Base-by-base conservation (phyloP, 2,113 vertebrate species). In the Erpornis zantholeuca region DNA sequence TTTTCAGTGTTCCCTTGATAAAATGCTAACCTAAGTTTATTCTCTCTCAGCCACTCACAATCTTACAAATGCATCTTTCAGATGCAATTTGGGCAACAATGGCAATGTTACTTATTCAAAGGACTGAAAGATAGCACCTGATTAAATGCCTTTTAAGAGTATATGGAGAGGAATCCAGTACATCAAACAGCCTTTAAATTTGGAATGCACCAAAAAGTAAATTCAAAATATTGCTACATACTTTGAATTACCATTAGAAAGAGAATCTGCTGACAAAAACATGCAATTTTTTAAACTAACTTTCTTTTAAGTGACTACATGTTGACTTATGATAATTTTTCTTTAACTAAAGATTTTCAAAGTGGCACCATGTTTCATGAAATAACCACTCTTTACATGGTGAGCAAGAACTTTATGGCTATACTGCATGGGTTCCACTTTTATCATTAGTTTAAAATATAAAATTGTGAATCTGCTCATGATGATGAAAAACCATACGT, bases 51-150 rank as follows among this genome's bases (percentile, higher is more conserved):
- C 49, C 47, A 35, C 17, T 65, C 44, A 40, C 47, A 82, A 52
- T 96, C 89, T 94, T 61, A 85, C 53, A 84, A n/a, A 65, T 77
- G 76, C 87, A 86, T 95, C 95, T 92, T 96, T 96, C 91, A 95
- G 36, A 38, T 78, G 66, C 49, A 91, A 73, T 87, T 88, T 53
- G n/a, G 44, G 52, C 18, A 84, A 70, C 64, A 87, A 72, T 71
- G 68, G 19, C 53, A 66, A 53, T 63, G 56, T 20, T 90, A 40
- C 49, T 35, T 70, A 14, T 31, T 87, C 82, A 70, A 73, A 88
- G 71, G 54, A 77, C 31, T 71, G 40, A 57, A 75, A 92, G 92
- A 86, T 84, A 86, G 3, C 38, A 42, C 27, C 44, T 94, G 78
- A 91, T 86, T 92, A 86, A 69, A 76, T 59, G 45, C 69, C 70